Conservation (phyloP, 2,888 invertebrate genomes). For the Helicoverpa assulta region DNA sequence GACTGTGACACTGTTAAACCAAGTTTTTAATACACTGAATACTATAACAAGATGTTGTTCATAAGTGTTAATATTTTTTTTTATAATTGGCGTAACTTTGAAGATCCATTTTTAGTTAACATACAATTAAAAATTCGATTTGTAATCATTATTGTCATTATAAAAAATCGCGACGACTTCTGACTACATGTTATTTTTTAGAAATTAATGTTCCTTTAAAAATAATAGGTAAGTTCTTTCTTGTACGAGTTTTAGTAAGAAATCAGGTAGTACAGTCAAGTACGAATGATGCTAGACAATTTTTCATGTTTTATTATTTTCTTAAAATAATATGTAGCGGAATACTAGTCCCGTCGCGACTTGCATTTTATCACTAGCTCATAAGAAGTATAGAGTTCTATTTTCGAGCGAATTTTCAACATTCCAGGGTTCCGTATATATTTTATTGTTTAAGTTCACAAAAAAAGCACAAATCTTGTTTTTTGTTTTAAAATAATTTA, state of each 20-base stretch:
- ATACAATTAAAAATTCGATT: conserved; percentile 66
- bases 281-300: conserved; percentile 26
- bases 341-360: conserved; percentile 87
- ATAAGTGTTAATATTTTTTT: conserved; percentile 68
- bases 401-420: conserved; percentile 84
- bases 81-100: conserved; percentile 62
- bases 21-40: conserved; percentile 61
- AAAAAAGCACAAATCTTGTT: conserved; percentile 76
- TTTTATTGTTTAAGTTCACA: conserved; percentile 74
- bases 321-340: conserved; percentile 80
- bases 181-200: conserved; percentile 83
- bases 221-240: neutral
- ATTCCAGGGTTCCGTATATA: conserved; percentile 84
- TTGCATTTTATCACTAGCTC: conserved; percentile 85
- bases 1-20: conserved; percentile 29
- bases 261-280: conserved; percentile 34
- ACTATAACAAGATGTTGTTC: conserved; percentile 59
- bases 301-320: conserved; percentile 62
- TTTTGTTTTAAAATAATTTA: conserved; percentile 36
- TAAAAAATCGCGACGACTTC: conserved; percentile 82
- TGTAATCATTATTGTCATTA: conserved; percentile 69
- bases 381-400: conserved; percentile 78
- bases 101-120: conserved; percentile 65
- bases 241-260: conserved; percentile 25
- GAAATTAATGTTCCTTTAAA: conserved; percentile 61